phyloP scores from a whole-genome alignment of 2,113 vertebrate genomes.

The Burhinus oedicnemus region DNA sequence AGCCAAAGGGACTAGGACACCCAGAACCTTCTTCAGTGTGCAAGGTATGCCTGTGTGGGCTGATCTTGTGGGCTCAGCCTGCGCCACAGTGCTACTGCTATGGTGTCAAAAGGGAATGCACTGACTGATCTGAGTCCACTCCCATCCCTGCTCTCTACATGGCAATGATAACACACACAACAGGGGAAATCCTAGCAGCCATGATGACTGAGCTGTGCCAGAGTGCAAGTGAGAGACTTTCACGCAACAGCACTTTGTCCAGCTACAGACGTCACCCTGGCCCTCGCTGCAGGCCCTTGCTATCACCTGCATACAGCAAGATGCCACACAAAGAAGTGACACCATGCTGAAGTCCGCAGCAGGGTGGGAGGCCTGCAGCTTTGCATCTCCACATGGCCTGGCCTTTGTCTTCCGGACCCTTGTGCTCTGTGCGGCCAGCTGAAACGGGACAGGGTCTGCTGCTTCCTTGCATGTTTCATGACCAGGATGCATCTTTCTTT shows the following conservation, averaged over 20 bases:
- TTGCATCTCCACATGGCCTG: background rate
- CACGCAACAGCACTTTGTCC: background rate
- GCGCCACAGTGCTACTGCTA: background rate
- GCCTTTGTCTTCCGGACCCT: background rate
- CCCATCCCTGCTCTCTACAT: background rate
- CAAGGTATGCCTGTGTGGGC: rapidly evolving
- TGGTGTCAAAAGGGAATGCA: background rate
- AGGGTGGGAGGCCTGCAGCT: background rate
- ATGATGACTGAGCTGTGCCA: background rate
- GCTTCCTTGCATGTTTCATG: background rate
- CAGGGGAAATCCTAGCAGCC: background rate
- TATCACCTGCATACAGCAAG: background rate
- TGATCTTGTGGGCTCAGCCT: background rate
- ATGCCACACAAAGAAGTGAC: rapidly evolving
- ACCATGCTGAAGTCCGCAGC: background rate
- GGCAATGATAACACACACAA: background rate
- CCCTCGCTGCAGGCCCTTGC: background rate
- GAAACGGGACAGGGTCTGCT: background rate
- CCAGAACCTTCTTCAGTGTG: background rate
- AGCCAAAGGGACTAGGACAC: background rate
- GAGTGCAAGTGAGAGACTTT: background rate
- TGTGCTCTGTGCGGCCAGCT: rapidly evolving
- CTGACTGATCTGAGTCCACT: background rate
- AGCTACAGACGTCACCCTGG: background rate
- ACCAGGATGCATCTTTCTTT: background rate